Base-by-base conservation (phyloP, 35 echinoderm and acorn worm genomes). In the Lytechinus pictus region DNA sequence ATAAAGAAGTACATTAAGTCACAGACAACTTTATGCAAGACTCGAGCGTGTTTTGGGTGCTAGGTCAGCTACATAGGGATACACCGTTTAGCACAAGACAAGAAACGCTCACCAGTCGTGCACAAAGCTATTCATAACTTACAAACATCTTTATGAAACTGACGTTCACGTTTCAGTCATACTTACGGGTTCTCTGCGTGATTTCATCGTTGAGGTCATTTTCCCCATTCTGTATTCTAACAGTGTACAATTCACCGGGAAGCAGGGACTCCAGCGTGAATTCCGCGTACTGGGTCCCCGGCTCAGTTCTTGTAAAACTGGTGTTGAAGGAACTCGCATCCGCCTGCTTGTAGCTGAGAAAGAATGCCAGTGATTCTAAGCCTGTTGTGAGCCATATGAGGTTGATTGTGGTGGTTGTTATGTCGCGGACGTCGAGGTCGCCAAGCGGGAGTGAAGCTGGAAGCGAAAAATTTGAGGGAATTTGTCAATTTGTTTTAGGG, bases 161-260 rank as follows among this genome's bases (percentile, higher is more conserved):
- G 55, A 11, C 0, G 10, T 87, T 44, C 3, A 87, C 1, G 28
- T 89, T 89, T 51, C 11, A 44, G 1, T 10, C 28, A 29, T 27
- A 53, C 87, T 89, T 89, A 89, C 87, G 87, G 12, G 87, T 89
- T 53, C 87, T 33, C 87, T 89, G 87, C 11, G 28, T 53, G 28
- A 33, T 28, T 10, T 33, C 87, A 51, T 53, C 52, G 27, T 89
- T 89, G 87, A 89, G 52, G 9, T 21, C 87, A 29, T 27, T 27
- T 9, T 89, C 87, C 2, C 87, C 87, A 51, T 10, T 51, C 52
- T 89, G 87, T 89, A 89, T 24, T 53, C 28, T 89, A 53, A 89
- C 51, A 6, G 87, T 51, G 14, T 89, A 89, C 9, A 89, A 29
- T 16, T 89, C 87, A 9, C 87, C 87, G 11, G 28, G 27, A 51